Evolutionary conservation across 2,888 invertebrate genomes (phyloP).

Genomic region (Tinea pellionella): DNA sequence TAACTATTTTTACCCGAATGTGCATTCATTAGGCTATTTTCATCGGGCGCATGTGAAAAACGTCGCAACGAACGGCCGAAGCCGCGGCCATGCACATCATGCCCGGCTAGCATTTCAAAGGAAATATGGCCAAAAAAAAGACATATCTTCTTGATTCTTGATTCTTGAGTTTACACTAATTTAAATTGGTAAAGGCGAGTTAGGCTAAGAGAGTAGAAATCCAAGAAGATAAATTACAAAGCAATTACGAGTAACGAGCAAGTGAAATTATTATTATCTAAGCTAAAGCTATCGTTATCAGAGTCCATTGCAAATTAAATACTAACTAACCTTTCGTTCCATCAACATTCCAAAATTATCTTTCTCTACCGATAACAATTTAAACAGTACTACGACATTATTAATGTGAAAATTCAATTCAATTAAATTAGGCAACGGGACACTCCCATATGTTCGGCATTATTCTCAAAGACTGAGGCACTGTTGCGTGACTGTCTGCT

Average conservation of each 20-base stretch:
- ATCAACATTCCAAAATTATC: conserved; percentile 1
- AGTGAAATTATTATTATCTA: background rate
- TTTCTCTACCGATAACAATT: background rate
- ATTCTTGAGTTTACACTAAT: too few species aligned
- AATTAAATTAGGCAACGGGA: conserved; percentile 7
- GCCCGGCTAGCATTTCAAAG: conserved; percentile 33
- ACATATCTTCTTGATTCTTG: too few species aligned
- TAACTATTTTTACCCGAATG: conserved; percentile 54
- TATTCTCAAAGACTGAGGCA: conserved; percentile 15
- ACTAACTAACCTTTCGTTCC: conserved; percentile 13
- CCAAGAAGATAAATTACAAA: too few species aligned
- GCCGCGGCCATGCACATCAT: conserved; percentile 34
- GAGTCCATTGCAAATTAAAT: conserved; percentile 12
- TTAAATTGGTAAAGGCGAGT: too few species aligned
- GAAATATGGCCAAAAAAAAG: conserved; percentile 15
- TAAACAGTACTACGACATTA: background rate
- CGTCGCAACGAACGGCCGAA: conserved; percentile 25
- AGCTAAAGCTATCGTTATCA: background rate
- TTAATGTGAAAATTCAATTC: background rate
- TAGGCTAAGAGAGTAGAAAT: too few species aligned
- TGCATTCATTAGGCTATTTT: conserved; percentile 50
- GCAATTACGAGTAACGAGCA: too few species aligned
- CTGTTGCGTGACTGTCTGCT: conserved; percentile 7
- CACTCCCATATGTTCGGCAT: conserved; percentile 18
- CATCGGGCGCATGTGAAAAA: conserved; percentile 25